Base-by-base conservation (phyloP, 1,140 invertebrate species). In the Meloidogyne hapla region DNA sequence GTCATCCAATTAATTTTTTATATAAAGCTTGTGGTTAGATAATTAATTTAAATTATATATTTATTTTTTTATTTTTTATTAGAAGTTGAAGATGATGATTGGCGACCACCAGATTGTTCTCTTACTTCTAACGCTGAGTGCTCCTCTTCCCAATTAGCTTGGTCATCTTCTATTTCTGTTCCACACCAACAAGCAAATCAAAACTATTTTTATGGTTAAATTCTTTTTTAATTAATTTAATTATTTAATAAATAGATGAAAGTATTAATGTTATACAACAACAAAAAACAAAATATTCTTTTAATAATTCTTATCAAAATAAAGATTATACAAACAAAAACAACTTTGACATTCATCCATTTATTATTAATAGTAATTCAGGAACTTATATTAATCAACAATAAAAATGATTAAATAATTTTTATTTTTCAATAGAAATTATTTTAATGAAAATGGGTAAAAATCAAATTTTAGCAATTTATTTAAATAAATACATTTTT, bases 1-100 rank as follows among this genome's bases (percentile, higher is more conserved):
- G 93, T 85, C 94, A 96, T 86, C 91, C 93, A 28, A 93, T 94
- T 86, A 90, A 90, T 45, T 94, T 96, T 89, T 90, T 92, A 77
- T 97, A 95, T 67, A 91, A 92, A 8, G 78, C 83, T 62, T 84
- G 80, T 69, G 74, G 80, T 84, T 18, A 10, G 9, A 9, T 66
- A 26, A 21, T 18, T 21, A 23, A 6, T 67, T 77, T 63, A n/a
- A n/a, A n/a, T 64, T n/a, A 28, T 23, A 56, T 48, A 10, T 72
- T 70, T 70, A 26, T 23, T 56, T 5, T 42, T 42, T 63, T n/a
- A n/a, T n/a, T 33, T 33, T 33, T 8, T 33, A 33, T 68, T 33
- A 74, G 76, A 61, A 68, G 10, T 61, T 18, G 76, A 77, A 40
- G 79, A 80, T 25, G 79, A 80, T 63, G 79, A 80, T 65, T 80